phyloP scores from a whole-genome alignment of 2,797 vertebrate genomes.

The Odontamblyopus rebecca region DNA sequence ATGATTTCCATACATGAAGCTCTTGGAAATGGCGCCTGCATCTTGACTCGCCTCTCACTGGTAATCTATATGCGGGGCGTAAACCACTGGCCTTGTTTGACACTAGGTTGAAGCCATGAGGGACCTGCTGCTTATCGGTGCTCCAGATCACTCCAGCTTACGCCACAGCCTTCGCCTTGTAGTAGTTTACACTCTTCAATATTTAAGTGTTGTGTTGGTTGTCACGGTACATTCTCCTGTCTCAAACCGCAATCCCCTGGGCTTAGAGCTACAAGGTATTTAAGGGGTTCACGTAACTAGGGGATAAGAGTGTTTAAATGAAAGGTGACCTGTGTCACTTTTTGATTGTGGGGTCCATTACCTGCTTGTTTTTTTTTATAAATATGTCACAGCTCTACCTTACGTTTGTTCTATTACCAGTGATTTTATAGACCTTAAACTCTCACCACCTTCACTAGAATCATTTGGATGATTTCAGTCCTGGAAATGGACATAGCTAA shows the following conservation, averaged over 20 bases:
- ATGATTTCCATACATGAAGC: too few species aligned
- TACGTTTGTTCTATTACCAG: too few species aligned
- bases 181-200: constrained; percentile 4
- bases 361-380: too few species aligned
- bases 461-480: too few species aligned
- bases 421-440: too few species aligned
- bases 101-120: not conserved
- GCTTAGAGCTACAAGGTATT: not conserved
- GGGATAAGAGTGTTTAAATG: not conserved
- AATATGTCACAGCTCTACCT: too few species aligned
- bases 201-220: not conserved
- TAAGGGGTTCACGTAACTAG: not conserved
- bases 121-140: not conserved
- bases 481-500: too few species aligned
- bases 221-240: not conserved
- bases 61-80: not conserved
- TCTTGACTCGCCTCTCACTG: not conserved
- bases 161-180: not conserved
- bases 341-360: too few species aligned
- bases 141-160: constrained; percentile 1
- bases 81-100: not conserved
- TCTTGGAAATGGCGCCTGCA: too few species aligned
- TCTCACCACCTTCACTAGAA: too few species aligned
- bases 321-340: too few species aligned
- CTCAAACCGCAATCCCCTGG: not conserved